Evolutionary conservation across 1,140 invertebrate genomes (phyloP), one percentile per base, ranked within the genome.

Genomic region (Nylanderia fulva): DNA sequence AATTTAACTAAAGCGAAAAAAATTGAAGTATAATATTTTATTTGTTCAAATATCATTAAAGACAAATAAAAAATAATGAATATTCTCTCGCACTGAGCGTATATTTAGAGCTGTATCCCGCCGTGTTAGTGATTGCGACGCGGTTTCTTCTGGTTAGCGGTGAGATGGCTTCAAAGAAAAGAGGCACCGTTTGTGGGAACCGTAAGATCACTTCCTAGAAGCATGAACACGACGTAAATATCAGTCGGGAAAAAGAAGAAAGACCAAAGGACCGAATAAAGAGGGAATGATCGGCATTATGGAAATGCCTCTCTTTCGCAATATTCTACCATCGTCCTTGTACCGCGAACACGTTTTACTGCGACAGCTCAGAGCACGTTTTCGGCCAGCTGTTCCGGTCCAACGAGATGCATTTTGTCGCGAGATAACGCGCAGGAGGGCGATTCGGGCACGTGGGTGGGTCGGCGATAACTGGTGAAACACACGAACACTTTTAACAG

Each of bases 401-500:
- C 86, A 90, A 90, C 85, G 91, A 88, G 91, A 92, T 92, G 91
- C 92, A 92, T 93, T 93, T 93, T 93, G 92, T 93, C 89, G 86
- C 79, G 77, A 89, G 91, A 92, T 91, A 90, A 92, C 88, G 71
- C 56, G 39, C 56, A n/a, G 77, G 87, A 58, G 58, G 60, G 79
- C 66, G 85, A 89, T 88, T 88, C 36, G 68, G 79, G 64, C 75
- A 80, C 87, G 89, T 90, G 90, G 89, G 91, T 90, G 90, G 86
- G 85, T 88, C 83, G 66, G 29, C 84, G 91, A 94, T 94, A 93
- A 87, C 86, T 83, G 80, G 76, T 88, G 84, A 86, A 91, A 94
- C 91, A 92, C 91, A 92, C 90, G 91, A 93, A 94, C 89, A 93
- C 93, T 93, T 93, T 93, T 91, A 93, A 90, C 91, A 88, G 90